Percentiles rank a stretch among this genome's conserved stretches.
phyloP scores from a whole-genome alignment of 1,140 invertebrate genomes.

The Pogonognathellus flavescens region DNA sequence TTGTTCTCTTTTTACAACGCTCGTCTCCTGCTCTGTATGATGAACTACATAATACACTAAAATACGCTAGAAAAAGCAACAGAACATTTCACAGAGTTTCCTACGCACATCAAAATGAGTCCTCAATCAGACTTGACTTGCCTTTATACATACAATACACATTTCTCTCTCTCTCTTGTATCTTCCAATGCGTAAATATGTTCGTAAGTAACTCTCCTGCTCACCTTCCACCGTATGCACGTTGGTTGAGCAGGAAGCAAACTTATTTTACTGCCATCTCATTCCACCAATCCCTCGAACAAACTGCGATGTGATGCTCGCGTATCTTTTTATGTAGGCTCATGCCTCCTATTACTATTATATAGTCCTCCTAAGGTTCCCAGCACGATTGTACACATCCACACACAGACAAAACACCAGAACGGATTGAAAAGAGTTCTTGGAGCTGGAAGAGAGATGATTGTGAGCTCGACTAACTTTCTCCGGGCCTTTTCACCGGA shows the following conservation, averaged over 20 bases:
- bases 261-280: slow-evolving; percentile 11
- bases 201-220: too few species aligned
- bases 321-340: too few species aligned
- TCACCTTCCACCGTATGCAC: neutral
- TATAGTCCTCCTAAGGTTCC: too few species aligned
- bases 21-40: slow-evolving; percentile 19
- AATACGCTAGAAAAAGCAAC: too few species aligned
- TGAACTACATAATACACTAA: neutral
- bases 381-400: neutral
- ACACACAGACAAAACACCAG: neutral
- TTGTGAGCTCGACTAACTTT: slow-evolving; percentile 44
- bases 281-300: neutral
- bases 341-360: too few species aligned
- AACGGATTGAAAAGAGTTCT: slow-evolving; percentile 32
- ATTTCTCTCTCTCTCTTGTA: neutral
- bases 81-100: slow-evolving; percentile 19
- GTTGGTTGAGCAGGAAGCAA: slow-evolving; percentile 7
- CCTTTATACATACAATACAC: neutral
- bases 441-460: slow-evolving; percentile 39
- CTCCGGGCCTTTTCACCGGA: slow-evolving; percentile 44
- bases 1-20: slow-evolving; percentile 38
- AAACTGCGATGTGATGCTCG: too few species aligned
- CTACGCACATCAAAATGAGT: slow-evolving; percentile 30
- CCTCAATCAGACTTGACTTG: neutral
- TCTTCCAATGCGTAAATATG: too few species aligned